Evolutionary conservation across 2,797 vertebrate genomes (phyloP).

Genomic region (Crax fasciolata): DNA sequence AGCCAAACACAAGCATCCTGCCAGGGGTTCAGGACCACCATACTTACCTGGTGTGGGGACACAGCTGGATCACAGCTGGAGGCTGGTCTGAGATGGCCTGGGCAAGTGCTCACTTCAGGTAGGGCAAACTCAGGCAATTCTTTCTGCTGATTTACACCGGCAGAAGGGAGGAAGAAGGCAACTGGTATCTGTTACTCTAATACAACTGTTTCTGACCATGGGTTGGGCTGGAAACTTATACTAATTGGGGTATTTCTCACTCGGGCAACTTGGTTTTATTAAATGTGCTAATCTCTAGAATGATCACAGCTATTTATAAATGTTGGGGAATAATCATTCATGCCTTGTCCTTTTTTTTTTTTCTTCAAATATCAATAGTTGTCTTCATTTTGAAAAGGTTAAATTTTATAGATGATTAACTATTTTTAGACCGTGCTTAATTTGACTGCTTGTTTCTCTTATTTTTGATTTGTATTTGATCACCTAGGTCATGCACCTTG

Average conservation of each 20-base stretch:
- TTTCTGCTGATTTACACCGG: neutral
- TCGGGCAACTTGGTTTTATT: neutral
- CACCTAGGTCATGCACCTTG: slow-evolving; percentile 66
- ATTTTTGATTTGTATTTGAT: slow-evolving; percentile 58
- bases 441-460: slow-evolving; percentile 45
- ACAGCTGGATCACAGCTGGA: neutral
- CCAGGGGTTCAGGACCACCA: neutral
- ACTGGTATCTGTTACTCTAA: neutral
- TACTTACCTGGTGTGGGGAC: neutral
- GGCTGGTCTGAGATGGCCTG: neutral
- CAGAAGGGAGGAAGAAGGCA: neutral
- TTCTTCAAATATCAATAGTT: neutral
- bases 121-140: neutral
- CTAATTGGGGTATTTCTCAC: fast-evolving
- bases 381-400: neutral
- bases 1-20: neutral
- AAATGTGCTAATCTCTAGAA: neutral
- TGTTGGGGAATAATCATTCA: neutral
- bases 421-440: slow-evolving; percentile 50
- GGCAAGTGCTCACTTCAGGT: fast-evolving
- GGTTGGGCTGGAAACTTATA: neutral
- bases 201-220: neutral
- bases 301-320: neutral
- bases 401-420: slow-evolving; percentile 8
- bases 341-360: neutral